These are phyloP conservation scores for Lamproptera curius DNA, from an alignment of 2,888 invertebrate genomes.

Conservation along the genomic window DNA sequence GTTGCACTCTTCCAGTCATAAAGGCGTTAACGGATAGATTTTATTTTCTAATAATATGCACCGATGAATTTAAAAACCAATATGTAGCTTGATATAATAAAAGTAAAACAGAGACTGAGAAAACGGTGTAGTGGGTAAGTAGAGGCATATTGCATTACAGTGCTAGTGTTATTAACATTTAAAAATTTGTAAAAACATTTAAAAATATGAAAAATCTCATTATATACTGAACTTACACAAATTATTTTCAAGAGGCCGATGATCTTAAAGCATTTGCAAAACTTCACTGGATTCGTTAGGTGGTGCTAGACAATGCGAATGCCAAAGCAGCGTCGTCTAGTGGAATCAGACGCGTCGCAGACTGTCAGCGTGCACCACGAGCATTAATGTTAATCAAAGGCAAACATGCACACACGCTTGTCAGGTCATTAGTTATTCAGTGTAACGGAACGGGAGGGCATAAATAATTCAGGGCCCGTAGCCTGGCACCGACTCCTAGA, in stretches of 20 bases:
- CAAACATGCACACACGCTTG: conserved; percentile 39
- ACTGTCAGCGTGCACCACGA: conserved; percentile 26
- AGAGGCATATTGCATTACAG: too few relatives aligned
- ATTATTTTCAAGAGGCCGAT: not conserved
- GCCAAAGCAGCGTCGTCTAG: conserved; percentile 16
- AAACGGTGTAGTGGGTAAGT: too few relatives aligned
- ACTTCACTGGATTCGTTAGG: not conserved
- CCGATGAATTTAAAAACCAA: too few relatives aligned
- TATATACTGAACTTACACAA: too few relatives aligned
- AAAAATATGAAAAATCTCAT: too few relatives aligned
- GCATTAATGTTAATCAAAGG: conserved; percentile 47
- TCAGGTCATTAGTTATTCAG: conserved; percentile 60
- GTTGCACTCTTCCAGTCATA: conserved; percentile 13
- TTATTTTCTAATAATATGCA: too few relatives aligned
- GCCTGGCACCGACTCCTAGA: conserved; percentile 33
- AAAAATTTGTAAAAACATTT: too few relatives aligned
- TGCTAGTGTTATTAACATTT: too few relatives aligned
- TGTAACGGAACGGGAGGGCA: conserved; percentile 63
- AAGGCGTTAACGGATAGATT: not conserved
- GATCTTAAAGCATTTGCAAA: not conserved
- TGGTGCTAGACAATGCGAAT: conserved; percentile 7
- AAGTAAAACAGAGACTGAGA: too few relatives aligned
- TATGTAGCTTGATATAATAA: too few relatives aligned
- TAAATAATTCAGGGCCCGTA: conserved; percentile 57
- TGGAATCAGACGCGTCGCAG: conserved; percentile 22